Conservation (phyloP, 2,888 invertebrate species). For the Fabriciana adippe region DNA sequence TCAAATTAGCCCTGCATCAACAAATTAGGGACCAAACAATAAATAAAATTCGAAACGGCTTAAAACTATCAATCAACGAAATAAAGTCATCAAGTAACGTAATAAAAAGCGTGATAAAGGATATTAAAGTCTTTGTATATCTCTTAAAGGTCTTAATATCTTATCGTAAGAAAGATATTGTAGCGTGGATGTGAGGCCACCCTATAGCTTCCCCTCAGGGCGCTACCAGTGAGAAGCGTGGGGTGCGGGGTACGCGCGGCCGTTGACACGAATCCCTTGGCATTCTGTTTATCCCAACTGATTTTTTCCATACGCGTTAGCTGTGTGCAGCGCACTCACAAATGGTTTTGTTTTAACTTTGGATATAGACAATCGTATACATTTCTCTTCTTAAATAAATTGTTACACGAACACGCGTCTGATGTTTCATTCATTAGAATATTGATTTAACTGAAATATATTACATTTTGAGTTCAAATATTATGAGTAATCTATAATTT, state of each 20-base stretch:
- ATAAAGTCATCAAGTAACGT: conserved; percentile 55
- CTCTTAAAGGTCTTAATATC: conserved; percentile 68
- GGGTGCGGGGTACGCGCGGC: conserved; percentile 59
- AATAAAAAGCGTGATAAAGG: conserved; percentile 65
- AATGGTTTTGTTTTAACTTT: conserved; percentile 65
- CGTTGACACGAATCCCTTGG: conserved; percentile 77
- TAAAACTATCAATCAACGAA: conserved; percentile 51
- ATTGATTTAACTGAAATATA: neutral
- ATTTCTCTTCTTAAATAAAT: conserved; percentile 34
- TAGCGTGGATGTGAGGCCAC: conserved; percentile 70
- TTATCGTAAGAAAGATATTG: conserved; percentile 66
- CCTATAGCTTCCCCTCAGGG: conserved; percentile 58
- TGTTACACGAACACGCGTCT: neutral
- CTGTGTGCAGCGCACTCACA: conserved; percentile 61
- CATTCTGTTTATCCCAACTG: conserved; percentile 72
- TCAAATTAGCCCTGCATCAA: conserved; percentile 19
- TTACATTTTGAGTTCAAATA: neutral
- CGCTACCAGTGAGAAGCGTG: conserved; percentile 37
- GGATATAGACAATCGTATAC: conserved; percentile 49
- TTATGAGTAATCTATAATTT: no score
- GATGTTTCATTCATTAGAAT: neutral
- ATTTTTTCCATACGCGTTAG: conserved; percentile 70
- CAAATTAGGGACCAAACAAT: conserved; percentile 18
- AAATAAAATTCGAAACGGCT: conserved; percentile 38
- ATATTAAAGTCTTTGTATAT: conserved; percentile 60